Conservation (phyloP, 2,888 invertebrate genomes). For the Xanthia togata region DNA sequence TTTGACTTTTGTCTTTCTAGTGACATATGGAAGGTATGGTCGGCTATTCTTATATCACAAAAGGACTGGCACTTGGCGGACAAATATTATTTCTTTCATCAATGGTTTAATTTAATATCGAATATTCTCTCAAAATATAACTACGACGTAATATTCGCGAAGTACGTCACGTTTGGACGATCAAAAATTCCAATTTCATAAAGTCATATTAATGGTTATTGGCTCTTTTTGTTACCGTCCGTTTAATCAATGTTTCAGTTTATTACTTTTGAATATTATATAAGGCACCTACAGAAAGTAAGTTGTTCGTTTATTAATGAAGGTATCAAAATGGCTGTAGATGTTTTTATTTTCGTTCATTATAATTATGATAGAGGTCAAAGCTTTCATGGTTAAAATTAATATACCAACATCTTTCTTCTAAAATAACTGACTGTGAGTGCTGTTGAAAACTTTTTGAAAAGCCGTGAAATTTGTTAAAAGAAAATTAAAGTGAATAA, state of each 20-base stretch:
- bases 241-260: conserved; percentile 64
- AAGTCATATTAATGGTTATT: conserved; percentile 68
- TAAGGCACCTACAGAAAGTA: conserved; percentile 32
- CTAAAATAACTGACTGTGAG: conserved; percentile 8
- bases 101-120: conserved; percentile 34
- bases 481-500: neutral
- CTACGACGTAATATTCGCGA: conserved; percentile 31
- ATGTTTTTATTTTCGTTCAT: conserved; percentile 28
- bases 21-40: neutral
- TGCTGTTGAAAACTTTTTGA: conserved; percentile 12
- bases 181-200: conserved; percentile 67
- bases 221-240: conserved; percentile 57
- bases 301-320: conserved; percentile 43
- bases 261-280: conserved; percentile 63
- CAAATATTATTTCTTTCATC: conserved; percentile 23
- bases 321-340: conserved; percentile 23
- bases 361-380: conserved; percentile 33
- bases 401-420: conserved; percentile 26
- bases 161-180: conserved; percentile 55
- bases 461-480: neutral
- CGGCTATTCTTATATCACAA: conserved; percentile 2
- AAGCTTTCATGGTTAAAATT: conserved; percentile 34
- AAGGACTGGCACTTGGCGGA: neutral
- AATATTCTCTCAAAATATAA: conserved; percentile 35
- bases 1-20: neutral